These are phyloP conservation scores for Chiloscyllium punctatum DNA, from an alignment of 2,797 vertebrate genomes.

Conservation along the genomic window DNA sequence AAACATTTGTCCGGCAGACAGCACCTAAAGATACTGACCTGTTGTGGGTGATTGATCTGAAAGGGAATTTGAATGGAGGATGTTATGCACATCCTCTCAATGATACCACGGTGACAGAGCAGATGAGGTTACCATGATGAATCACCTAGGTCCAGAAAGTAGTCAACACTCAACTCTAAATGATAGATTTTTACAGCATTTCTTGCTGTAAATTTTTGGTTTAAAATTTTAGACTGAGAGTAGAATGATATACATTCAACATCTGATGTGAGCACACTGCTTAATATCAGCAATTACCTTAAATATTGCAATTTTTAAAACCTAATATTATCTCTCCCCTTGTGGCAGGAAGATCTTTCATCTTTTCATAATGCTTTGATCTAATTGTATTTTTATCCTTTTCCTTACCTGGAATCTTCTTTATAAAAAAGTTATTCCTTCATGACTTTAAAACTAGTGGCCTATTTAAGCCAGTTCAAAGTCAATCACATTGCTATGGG, in stretches of 20 bases:
- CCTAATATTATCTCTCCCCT: background rate
- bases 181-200: background rate
- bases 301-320: background rate
- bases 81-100: constrained; percentile 47
- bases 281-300: background rate
- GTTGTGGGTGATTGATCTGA: constrained; percentile 52
- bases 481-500: no score
- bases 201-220: background rate
- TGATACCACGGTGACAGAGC: constrained; percentile 48
- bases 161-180: constrained; percentile 39
- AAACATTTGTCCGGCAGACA: constrained; percentile 50
- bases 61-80: constrained; percentile 52
- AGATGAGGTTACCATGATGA: constrained; percentile 47
- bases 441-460: no score
- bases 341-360: background rate
- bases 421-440: no score
- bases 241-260: background rate
- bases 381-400: background rate
- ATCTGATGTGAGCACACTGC: background rate
- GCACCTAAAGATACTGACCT: constrained; percentile 45
- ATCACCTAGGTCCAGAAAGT: constrained; percentile 44
- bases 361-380: constrained; percentile 5
- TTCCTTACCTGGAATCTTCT: background rate
- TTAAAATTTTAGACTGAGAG: constrained; percentile 8
- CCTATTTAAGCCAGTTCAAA: no score